phyloP scores from a whole-genome alignment of 2,888 invertebrate genomes.

The Drosophila tripunctata region DNA sequence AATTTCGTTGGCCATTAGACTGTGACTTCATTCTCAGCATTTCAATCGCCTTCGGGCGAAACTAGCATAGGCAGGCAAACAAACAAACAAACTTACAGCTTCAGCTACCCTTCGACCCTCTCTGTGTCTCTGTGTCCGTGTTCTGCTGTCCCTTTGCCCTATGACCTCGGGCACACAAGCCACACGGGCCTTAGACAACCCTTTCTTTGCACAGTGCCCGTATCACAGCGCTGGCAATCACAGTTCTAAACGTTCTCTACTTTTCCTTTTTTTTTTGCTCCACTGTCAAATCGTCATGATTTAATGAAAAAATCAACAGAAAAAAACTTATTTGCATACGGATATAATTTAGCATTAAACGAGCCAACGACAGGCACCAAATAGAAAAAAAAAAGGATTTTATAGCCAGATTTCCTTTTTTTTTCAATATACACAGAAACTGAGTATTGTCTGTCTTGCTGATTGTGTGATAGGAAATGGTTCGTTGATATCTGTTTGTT shows the following conservation, averaged over 20 bases:
- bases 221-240: conserved; percentile 56
- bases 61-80: conserved; percentile 31
- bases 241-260: conserved; percentile 20
- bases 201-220: conserved; percentile 69
- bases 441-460: conserved; percentile 31
- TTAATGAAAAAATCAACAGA: conserved; percentile 75
- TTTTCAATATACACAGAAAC: conserved; percentile 47
- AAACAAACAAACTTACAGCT: conserved; percentile 61
- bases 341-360: conserved; percentile 81
- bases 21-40: neutral
- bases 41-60: conserved; percentile 22
- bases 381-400: conserved; percentile 71
- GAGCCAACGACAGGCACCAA: conserved; percentile 56
- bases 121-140: neutral
- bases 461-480: conserved; percentile 66
- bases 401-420: conserved; percentile 57
- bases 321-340: conserved; percentile 81
- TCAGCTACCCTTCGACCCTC: conserved; percentile 17
- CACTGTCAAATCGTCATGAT: conserved; percentile 78
- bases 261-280: conserved; percentile 16
- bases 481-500: conserved; percentile 78
- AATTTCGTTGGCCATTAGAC: conserved; percentile 38
- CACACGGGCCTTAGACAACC: conserved; percentile 59
- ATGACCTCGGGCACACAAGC: conserved; percentile 45
- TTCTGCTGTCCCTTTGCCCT: conserved; percentile 6